Base-by-base conservation (phyloP, 2,888 invertebrate genomes). In the Agrochola litura region DNA sequence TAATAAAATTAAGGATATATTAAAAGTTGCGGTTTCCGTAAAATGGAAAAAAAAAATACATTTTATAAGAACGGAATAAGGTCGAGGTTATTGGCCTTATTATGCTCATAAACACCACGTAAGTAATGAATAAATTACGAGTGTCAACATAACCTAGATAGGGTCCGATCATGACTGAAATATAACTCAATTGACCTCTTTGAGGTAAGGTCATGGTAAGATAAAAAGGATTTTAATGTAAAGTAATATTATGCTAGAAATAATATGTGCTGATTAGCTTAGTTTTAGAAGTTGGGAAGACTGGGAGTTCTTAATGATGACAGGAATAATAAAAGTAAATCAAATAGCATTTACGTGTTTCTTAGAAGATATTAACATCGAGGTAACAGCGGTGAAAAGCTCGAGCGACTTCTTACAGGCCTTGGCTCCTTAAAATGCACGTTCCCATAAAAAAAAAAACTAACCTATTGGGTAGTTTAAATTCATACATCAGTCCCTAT, bases 91-190 rank as follows among this genome's bases (percentile, higher is more conserved):
- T 43, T 70, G 58, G 43, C 25, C 49, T 61, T 41, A 56, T 49
- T 43, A 64, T 79, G 65, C 6, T 66, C 16, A 76, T 43, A 66
- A 80, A 70, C 43, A 66, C 46, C 37, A 65, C 69, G 64, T 71
- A 41, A 22, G n/a, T 49, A 79, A 37, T 67, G 37, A 76, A 81
- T 71, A 66, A 70, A 81, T 76, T 58, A 80, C 70, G 16, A 67
- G 30, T 63, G 80, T 80, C 80, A 81, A 81, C 76, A 49, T 67
- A 76, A 58, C 80, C 80, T 49, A 80, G 70, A 80, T 70, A 70
- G 69, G 69, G 66, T 54, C 46, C 30, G 69, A 54, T 75, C 43
- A 66, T 76, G 69, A 76, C 66, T 80, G 70, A 76, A 80, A 80
- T 70, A 76, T 61, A 41, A 46, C 65, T 75, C 37, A 56, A 37